Base-by-base conservation (phyloP, 2,113 vertebrate species). In the Oryzias melastigma region DNA sequence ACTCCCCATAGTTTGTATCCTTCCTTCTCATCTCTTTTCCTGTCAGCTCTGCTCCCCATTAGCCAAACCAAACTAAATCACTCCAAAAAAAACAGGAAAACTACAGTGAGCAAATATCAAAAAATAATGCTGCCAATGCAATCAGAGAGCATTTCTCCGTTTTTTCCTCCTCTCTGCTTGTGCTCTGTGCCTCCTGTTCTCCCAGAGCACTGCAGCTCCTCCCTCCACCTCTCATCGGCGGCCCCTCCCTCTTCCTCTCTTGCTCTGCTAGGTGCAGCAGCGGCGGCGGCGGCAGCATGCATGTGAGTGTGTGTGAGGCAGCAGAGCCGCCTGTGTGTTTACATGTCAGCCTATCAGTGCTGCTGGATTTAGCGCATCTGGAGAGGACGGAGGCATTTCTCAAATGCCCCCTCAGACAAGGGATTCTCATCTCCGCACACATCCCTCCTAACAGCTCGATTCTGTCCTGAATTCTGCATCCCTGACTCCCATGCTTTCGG, bases 341-440 rank as follows among this genome's bases (percentile, higher is more conserved):
- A 89, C 88, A 90, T 89, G 88, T 87, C 84, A 87, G 85, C 86
- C 83, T 82, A 86, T 85, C 85, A 78, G 77, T 77, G 85, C 84
- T 68, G 82, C 78, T 68, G 88, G 83, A 90, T 90, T 85, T 84
- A 87, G 74, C 78, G 63, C 84, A 81, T 90, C 84, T 82, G 78
- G 77, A 85, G 71, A 83, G 85, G 82, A 88, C 66, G 68, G 29
- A 79, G 81, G 72, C 83, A 83, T 83, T 64, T 80, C 73, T 78
- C 67, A 62, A 71, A 83, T 87, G 83, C 80, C 81, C 25, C 83
- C 74, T 75, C 62, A 73, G 70, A 85, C 68, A 50, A 71, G 73
- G 75, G 77, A 77, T 83, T 71, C 77, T 73, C 57, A 60, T 49
- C 58, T 49, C 64, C 50, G 47, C 75, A 58, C 52, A 68, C 12